A percentile compares a stretch with the other conserved stretches of the same genome.
These are phyloP conservation scores for Xiphophorus hellerii DNA, from an alignment of 2,113 vertebrate genomes.

Conservation along the genomic window DNA sequence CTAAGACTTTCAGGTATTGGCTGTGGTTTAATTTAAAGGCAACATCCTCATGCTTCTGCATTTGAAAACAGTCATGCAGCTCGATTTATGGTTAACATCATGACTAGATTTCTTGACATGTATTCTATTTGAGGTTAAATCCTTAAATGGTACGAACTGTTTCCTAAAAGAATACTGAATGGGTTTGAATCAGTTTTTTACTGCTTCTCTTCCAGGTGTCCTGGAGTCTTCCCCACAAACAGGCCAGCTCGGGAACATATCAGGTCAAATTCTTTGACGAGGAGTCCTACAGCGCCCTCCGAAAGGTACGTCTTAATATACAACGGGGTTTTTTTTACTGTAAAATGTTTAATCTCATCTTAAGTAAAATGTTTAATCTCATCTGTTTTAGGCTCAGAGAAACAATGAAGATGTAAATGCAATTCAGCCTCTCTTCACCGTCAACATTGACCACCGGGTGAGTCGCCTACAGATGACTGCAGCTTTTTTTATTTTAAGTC, in stretches of 20 bases:
- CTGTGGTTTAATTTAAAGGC: too few relatives aligned
- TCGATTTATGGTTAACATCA: not conserved
- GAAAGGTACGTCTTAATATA: slow-evolving; percentile 78
- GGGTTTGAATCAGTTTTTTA: not conserved
- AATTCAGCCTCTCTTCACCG: slow-evolving; percentile 89
- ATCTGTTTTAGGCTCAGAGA: slow-evolving; percentile 85
- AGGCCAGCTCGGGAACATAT: slow-evolving; percentile 88
- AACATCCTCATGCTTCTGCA: too few relatives aligned
- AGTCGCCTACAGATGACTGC: slow-evolving; percentile 40
- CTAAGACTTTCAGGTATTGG: too few relatives aligned
- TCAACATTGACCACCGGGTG: slow-evolving; percentile 90
- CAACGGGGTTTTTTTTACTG: not conserved
- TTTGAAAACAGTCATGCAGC: too few relatives aligned
- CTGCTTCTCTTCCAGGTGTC: slow-evolving; percentile 81
- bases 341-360: not conserved
- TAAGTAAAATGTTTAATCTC: not conserved
- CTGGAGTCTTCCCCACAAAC: slow-evolving; percentile 91
- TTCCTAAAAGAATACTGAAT: not conserved
- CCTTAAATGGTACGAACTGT: not conserved
- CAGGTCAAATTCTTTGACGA: slow-evolving; percentile 94
- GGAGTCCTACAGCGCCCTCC: slow-evolving; percentile 88
- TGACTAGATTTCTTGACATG: not conserved
- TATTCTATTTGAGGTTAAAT: not conserved
- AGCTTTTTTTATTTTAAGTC: not conserved
- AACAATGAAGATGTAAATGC: slow-evolving; percentile 89